Percentiles rank a stretch among this genome's conserved stretches.
Evolutionary conservation across 2,797 vertebrate species (phyloP).

Genomic region (Antrozous pallidus): DNA sequence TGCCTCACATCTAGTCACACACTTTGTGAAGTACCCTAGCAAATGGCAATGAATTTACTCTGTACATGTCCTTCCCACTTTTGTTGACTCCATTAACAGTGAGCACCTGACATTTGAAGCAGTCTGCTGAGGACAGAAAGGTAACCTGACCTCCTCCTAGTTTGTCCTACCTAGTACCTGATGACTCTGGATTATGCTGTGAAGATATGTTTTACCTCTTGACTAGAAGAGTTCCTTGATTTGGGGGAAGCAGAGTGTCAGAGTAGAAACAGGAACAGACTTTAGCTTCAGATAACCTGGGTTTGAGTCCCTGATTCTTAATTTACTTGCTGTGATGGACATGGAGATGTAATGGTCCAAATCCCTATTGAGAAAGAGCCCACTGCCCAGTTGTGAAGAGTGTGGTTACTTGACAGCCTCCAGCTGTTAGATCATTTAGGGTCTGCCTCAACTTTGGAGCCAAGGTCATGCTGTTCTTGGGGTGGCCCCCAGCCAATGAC

Average conservation of each 20-base stretch:
- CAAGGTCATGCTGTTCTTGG: slow-evolving; percentile 48
- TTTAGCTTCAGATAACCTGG: neutral
- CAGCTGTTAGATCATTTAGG: slow-evolving; percentile 37
- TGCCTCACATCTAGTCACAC: neutral
- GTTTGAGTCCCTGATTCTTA: neutral
- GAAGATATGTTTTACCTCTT: slow-evolving; percentile 18
- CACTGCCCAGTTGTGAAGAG: neutral
- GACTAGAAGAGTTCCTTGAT: neutral
- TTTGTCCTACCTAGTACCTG: neutral
- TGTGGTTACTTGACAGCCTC: slow-evolving; percentile 25
- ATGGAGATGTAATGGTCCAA: neutral
- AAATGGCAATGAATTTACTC: neutral
- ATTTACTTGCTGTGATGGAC: neutral
- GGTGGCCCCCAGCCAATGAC: slow-evolving; percentile 24
- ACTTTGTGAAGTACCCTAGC: neutral
- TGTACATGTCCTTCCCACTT: neutral
- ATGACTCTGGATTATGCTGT: neutral
- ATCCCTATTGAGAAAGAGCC: neutral
- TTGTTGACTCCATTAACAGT: neutral
- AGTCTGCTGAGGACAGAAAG: neutral
- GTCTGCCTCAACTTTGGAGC: slow-evolving; percentile 38
- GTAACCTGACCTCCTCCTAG: neutral
- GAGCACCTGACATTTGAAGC: neutral
- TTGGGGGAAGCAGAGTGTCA: neutral
- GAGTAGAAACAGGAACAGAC: neutral